Conservation (phyloP, 2,113 vertebrate species). For the Leptobrachium leishanense region DNA sequence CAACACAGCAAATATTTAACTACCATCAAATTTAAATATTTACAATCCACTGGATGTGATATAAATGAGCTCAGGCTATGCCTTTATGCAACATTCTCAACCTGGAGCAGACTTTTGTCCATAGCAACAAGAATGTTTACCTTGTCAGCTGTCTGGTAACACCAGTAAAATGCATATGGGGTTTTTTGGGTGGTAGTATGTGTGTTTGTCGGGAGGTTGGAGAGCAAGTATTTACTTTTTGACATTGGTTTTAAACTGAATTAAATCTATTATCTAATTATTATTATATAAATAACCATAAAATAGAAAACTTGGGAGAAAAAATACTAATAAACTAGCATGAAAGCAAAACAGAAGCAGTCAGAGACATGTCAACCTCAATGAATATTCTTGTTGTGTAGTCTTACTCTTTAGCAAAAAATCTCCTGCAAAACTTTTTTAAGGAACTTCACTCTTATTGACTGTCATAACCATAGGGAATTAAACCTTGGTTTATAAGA, state of each 20-base stretch:
- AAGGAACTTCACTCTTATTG: too few relatives aligned
- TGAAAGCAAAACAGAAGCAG: too few relatives aligned
- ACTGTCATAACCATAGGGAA: too few relatives aligned
- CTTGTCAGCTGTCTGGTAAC: not conserved
- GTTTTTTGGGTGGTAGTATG: not conserved
- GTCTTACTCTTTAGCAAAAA: too few relatives aligned
- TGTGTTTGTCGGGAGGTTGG: too few relatives aligned
- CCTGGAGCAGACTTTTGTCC: conserved; percentile 25
- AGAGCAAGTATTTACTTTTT: not conserved
- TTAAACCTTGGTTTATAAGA: too few relatives aligned
- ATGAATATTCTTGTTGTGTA: too few relatives aligned
- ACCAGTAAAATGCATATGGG: not conserved
- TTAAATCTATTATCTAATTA: not conserved
- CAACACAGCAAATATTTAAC: conserved; percentile 21
- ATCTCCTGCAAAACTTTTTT: too few relatives aligned
- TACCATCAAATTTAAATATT: conserved; percentile 8
- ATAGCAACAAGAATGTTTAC: conserved; percentile 39
- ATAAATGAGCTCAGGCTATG: conserved; percentile 32
- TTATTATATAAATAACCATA: not conserved
- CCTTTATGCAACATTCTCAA: conserved; percentile 44
- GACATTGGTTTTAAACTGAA: not conserved
- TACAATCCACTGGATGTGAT: conserved; percentile 19
- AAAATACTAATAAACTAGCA: not conserved
- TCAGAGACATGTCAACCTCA: too few relatives aligned
- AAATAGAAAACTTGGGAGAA: not conserved